Conservation (phyloP, 2,888 invertebrate species). For the Leptopilina drosophilae region DNA sequence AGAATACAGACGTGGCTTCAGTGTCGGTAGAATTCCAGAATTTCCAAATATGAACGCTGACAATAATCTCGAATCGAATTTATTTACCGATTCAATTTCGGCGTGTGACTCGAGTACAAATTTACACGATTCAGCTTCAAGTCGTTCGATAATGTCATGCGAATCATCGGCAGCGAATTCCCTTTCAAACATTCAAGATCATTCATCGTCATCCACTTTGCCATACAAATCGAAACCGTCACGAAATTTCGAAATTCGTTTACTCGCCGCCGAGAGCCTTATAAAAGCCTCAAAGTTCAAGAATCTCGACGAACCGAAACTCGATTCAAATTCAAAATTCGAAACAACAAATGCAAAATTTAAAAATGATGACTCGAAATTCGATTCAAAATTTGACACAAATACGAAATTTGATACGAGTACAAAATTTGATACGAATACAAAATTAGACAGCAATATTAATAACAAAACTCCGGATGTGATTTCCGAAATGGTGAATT, state of each 20-base stretch:
- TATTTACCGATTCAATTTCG: conserved; percentile 47
- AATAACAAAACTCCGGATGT: conserved; percentile 67
- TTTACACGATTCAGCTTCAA: conserved; percentile 58
- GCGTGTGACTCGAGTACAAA: conserved; percentile 59
- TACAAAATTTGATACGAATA: conserved; percentile 55
- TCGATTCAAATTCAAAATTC: conserved; percentile 63
- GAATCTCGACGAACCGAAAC: background rate
- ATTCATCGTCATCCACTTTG: conserved; percentile 44
- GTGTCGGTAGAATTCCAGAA: background rate
- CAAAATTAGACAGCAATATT: conserved; percentile 68
- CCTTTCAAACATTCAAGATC: conserved; percentile 64
- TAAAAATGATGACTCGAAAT: background rate
- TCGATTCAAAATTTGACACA: conserved; percentile 60
- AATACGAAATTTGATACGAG: conserved; percentile 64
- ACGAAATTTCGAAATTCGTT: conserved; percentile 68
- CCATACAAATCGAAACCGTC: conserved; percentile 58
- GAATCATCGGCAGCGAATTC: conserved; percentile 71
- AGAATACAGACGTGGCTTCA: background rate
- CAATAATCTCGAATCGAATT: background rate
- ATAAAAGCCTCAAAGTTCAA: conserved; percentile 61
- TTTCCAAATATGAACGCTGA: background rate
- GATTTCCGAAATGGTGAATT: conserved; percentile 60
- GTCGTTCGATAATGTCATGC: conserved; percentile 63
- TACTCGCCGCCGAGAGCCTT: conserved; percentile 72
- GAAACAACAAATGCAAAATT: conserved; percentile 51